phyloP scores from a whole-genome alignment of 2,797 vertebrate species.

The Poeciliopsis infans region DNA sequence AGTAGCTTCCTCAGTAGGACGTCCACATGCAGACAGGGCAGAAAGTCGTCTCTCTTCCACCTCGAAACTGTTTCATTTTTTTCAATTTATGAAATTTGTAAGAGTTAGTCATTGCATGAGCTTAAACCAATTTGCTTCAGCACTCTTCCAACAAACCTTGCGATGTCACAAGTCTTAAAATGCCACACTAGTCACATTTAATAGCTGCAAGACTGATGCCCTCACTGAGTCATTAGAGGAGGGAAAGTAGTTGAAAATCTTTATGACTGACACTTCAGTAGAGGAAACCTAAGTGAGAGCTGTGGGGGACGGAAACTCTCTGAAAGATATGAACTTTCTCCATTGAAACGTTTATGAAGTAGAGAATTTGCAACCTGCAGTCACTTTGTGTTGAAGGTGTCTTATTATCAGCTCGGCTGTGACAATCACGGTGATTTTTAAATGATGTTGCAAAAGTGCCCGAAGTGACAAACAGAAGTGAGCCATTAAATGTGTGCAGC shows the following conservation, averaged over 20 bases:
- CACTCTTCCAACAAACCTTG: not conserved
- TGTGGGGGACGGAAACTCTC: not conserved
- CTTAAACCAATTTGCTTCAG: not conserved
- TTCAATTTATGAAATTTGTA: not conserved
- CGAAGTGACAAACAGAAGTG: constrained; percentile 10
- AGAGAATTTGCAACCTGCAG: not conserved
- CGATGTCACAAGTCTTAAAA: not conserved
- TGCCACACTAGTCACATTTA: not conserved
- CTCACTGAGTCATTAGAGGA: not conserved
- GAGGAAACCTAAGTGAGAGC: not conserved
- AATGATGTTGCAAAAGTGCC: constrained; percentile 2
- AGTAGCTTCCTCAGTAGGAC: too few species aligned
- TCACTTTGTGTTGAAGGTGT: not conserved
- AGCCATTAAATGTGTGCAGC: constrained; percentile 6
- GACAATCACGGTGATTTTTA: not conserved
- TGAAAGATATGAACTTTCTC: not conserved
- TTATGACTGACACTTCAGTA: not conserved
- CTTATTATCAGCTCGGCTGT: not conserved
- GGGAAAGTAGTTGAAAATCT: not conserved
- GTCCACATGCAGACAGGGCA: too few species aligned
- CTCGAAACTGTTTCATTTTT: not conserved
- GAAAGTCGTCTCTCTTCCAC: not conserved
- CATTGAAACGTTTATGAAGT: not conserved
- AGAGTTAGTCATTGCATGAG: not conserved
- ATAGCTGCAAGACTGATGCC: not conserved